These are phyloP conservation scores for Cathartes aura DNA, from an alignment of 2,113 vertebrate genomes.

Conservation along the genomic window DNA sequence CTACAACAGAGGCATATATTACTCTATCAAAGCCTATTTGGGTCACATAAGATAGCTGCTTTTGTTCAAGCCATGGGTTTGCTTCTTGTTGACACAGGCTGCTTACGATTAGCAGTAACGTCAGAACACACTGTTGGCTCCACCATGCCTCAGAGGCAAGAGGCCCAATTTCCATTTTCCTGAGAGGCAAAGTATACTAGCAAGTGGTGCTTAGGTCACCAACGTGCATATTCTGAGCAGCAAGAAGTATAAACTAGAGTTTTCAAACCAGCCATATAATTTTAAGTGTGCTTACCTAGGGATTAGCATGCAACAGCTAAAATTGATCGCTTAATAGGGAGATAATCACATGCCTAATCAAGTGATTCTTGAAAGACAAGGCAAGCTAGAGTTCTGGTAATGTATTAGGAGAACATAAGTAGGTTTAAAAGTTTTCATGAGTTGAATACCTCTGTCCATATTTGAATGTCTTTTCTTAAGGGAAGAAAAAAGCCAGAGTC, in stretches of 20 bases:
- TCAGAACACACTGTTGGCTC: neutral
- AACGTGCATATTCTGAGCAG: neutral
- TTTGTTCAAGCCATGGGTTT: neutral
- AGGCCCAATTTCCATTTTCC: neutral
- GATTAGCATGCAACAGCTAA: neutral
- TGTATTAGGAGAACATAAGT: neutral
- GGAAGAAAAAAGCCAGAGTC: neutral
- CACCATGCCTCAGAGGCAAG: neutral
- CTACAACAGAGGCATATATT: neutral
- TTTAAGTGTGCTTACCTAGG: neutral
- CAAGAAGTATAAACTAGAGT: neutral
- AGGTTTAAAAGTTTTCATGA: neutral
- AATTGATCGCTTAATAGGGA: neutral
- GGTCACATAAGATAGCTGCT: neutral
- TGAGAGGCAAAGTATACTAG: neutral
- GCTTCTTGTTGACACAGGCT: neutral
- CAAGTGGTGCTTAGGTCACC: neutral
- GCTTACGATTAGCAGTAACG: neutral
- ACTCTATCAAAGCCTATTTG: neutral
- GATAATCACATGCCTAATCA: neutral
- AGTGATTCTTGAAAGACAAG: neutral
- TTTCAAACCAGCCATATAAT: neutral
- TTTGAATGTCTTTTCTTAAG: neutral
- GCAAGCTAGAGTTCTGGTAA: neutral
- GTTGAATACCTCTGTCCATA: neutral